These are phyloP conservation scores for Thrips palmi DNA, from an alignment of 1,140 invertebrate species.

Conservation along the genomic window DNA sequence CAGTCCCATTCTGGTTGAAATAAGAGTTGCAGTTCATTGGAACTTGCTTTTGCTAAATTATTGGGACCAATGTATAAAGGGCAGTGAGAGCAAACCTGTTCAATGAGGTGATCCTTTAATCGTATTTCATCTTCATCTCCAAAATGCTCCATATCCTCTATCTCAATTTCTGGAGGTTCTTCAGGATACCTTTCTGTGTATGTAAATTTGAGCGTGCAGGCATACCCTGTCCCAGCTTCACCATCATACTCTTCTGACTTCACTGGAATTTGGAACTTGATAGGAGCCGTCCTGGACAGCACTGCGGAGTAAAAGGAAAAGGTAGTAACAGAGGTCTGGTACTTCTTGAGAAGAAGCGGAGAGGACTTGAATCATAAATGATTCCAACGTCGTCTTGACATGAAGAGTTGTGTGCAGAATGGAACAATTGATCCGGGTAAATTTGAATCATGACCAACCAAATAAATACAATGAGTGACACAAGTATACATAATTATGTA, in stretches of 20 bases:
- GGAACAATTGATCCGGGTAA: too few species aligned
- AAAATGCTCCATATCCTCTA: constrained; percentile 62
- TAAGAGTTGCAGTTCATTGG: not conserved
- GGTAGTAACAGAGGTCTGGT: constrained; percentile 10
- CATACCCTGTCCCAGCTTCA: constrained; percentile 20
- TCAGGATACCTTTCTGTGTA: constrained; percentile 81
- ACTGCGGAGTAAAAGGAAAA: too few species aligned
- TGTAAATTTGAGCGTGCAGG: constrained; percentile 44
- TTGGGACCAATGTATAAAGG: constrained; percentile 4
- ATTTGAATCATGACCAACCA: too few species aligned
- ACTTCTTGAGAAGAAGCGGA: not conserved
- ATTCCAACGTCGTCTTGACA: too few species aligned
- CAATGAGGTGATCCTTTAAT: constrained; percentile 43
- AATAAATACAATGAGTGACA: too few species aligned
- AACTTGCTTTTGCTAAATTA: constrained; percentile 5
- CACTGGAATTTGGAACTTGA: constrained; percentile 25
- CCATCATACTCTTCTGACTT: constrained; percentile 26
- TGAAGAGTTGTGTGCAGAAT: too few species aligned
- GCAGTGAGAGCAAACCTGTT: constrained; percentile 33
- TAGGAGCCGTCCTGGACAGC: constrained; percentile 44
- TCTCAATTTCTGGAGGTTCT: constrained; percentile 58
- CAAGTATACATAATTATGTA: too few species aligned
- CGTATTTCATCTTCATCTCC: constrained; percentile 46
- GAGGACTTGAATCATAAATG: constrained; percentile 1
- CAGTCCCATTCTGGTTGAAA: constrained; percentile 1